Evolutionary conservation across 2,113 vertebrate genomes (phyloP).

Genomic region (Gallinago paraguaiae): DNA sequence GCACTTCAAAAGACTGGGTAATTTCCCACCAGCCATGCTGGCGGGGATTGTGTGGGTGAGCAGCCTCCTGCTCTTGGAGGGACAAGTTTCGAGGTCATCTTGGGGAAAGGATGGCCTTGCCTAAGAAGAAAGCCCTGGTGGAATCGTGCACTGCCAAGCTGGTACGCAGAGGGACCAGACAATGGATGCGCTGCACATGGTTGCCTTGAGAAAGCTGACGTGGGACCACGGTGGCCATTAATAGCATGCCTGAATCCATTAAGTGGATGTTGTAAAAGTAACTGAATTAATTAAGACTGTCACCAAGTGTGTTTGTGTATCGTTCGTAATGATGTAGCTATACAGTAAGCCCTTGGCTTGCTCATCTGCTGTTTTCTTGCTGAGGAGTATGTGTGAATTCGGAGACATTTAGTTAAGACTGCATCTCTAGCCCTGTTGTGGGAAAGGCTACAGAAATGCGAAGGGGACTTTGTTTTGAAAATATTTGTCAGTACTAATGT

Average conservation of each 20-base stretch:
- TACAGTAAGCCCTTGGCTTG: background rate
- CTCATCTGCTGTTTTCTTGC: background rate
- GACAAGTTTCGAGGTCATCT: background rate
- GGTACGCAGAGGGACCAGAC: background rate
- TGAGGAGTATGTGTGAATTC: background rate
- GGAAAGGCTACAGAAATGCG: background rate
- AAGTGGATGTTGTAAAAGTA: background rate
- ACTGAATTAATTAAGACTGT: slow-evolving; percentile 8
- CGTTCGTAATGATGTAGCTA: background rate
- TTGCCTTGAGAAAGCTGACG: background rate
- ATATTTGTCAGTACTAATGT: background rate
- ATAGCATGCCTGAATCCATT: background rate
- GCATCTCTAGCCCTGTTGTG: background rate
- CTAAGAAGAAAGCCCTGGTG: background rate
- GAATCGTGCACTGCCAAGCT: background rate
- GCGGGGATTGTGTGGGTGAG: background rate
- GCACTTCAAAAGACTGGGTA: background rate
- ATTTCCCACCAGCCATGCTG: background rate
- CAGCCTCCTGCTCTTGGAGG: background rate
- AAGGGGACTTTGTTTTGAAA: background rate
- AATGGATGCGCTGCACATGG: background rate
- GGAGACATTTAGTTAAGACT: background rate
- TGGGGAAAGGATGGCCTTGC: background rate
- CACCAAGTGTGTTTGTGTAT: background rate
- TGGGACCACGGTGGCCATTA: background rate